Evolutionary conservation across 2,797 vertebrate genomes (phyloP), one percentile per base, ranked within the genome.

Genomic region (Gobio occitaniae): DNA sequence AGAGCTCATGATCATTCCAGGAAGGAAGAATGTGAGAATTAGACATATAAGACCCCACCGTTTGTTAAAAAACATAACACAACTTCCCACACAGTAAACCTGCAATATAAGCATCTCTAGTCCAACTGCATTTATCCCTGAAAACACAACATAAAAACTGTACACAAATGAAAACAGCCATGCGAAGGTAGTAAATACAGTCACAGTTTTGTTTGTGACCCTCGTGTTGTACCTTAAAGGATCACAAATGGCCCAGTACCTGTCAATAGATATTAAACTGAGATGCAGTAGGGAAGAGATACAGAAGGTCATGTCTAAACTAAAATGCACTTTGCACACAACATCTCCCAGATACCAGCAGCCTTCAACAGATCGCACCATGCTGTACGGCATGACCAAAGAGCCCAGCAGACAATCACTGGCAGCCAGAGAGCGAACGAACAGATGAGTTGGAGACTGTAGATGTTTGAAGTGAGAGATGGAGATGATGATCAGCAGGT

Each of bases 311-410:
- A 88, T 88, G 59, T 91, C 89, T 16, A 90, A 84, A 82, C 87
- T 86, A 38, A 83, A 89, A 75, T 91, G 90, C 1, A 91, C 78
- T 86, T 88, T 84, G 41, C 90, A 91, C 38, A 89, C 69, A 17
- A 87, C 2, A 19, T 90, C 85, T 71, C 90, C 90, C 52, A 89
- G 72, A 74, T 88, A 91, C 90, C 90, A 91, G 56, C 90, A 91
- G 12, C 84, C 88, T 56, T 91, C 89, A 69, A 89, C 88, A 81
- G 80, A 89, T 71, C 88, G 63, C 66, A 91, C 85, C 90, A 90
- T 89, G 56, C 87, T 91, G 81, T 86, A 91, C 17, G 90, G 90
- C 89, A 91, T 91, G 79, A 90, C 69, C 61, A 90, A 19, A 41
- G 80, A 76, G 0, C 90, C 90, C 81, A 90, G 32, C 54, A 88